Evolutionary conservation across 2,113 vertebrate species (phyloP).

Genomic region (Rhizomys pruinosus): DNA sequence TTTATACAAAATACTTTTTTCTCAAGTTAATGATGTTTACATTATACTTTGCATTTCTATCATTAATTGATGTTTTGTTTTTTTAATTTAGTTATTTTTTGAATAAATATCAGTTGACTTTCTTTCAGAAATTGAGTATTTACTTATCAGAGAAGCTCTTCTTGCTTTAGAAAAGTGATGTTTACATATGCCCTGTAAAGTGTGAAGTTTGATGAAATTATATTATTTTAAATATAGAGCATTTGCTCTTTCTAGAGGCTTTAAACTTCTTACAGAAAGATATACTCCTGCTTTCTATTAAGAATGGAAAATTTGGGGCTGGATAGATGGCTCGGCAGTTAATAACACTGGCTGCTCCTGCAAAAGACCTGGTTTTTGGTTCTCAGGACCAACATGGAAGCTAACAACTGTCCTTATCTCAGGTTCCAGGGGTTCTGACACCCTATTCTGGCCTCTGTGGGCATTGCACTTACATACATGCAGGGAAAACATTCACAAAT

Average conservation of each 20-base stretch:
- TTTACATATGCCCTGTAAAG: background rate
- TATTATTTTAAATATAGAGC: background rate
- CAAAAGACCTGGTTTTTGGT: too few species aligned
- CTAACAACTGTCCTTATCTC: too few species aligned
- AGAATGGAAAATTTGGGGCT: background rate
- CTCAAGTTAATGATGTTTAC: background rate
- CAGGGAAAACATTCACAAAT: too few species aligned
- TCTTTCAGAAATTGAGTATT: background rate
- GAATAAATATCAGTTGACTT: background rate
- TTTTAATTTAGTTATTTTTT: background rate
- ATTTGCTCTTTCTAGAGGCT: background rate
- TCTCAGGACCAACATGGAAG: too few species aligned
- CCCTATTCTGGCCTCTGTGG: too few species aligned
- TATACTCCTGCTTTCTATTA: background rate
- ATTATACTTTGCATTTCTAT: background rate
- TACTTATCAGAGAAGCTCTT: too few species aligned
- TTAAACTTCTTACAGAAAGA: background rate
- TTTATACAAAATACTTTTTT: background rate
- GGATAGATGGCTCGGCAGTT: too few species aligned
- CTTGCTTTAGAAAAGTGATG: background rate
- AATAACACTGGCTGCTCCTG: too few species aligned
- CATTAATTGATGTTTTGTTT: background rate
- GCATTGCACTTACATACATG: too few species aligned
- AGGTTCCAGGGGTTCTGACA: too few species aligned
- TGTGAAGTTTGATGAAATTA: background rate